Conservation (phyloP, 2,888 invertebrate genomes). For the Zaprionus bogoriensis region DNA sequence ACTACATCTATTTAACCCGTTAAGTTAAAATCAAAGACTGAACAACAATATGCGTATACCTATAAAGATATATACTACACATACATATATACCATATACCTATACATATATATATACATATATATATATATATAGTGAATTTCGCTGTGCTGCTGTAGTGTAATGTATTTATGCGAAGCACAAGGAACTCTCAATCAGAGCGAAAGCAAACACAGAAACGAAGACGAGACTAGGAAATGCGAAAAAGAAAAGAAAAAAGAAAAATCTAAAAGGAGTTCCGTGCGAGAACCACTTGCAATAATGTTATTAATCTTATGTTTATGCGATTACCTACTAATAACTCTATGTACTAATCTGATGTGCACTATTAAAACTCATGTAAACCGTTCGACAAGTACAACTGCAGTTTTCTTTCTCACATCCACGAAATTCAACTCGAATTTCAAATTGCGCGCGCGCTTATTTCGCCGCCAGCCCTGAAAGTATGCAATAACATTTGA, state of each 20-base stretch:
- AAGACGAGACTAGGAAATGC: conserved; percentile 16
- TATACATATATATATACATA: conserved; percentile 4
- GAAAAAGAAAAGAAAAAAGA: conserved; percentile 14
- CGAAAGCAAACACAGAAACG: conserved; percentile 16
- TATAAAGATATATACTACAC: conserved; percentile 21
- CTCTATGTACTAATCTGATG: conserved; percentile 49
- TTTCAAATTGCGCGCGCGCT: conserved; percentile 1
- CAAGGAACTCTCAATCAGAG: no score
- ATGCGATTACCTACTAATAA: conserved; percentile 63
- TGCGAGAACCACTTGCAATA: conserved; percentile 41
- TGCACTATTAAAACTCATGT: conserved; percentile 55
- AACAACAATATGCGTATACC: conserved; percentile 54
- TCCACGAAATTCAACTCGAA: not conserved
- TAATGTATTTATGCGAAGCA: conserved; percentile 38
- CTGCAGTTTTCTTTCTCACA: not conserved
- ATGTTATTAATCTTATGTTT: conserved; percentile 53
- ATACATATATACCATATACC: conserved; percentile 16
- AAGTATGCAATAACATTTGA: not conserved
- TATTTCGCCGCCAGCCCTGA: not conserved
- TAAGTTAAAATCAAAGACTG: conserved; percentile 71
- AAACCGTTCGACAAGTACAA: conserved; percentile 40
- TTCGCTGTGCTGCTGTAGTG: conserved; percentile 45
- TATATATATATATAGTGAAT: conserved; percentile 40
- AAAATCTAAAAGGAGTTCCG: conserved; percentile 11
- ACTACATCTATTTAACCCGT: conserved; percentile 60